Conservation (phyloP, 2,113 vertebrate genomes). For the Microtus ochrogaster region DNA sequence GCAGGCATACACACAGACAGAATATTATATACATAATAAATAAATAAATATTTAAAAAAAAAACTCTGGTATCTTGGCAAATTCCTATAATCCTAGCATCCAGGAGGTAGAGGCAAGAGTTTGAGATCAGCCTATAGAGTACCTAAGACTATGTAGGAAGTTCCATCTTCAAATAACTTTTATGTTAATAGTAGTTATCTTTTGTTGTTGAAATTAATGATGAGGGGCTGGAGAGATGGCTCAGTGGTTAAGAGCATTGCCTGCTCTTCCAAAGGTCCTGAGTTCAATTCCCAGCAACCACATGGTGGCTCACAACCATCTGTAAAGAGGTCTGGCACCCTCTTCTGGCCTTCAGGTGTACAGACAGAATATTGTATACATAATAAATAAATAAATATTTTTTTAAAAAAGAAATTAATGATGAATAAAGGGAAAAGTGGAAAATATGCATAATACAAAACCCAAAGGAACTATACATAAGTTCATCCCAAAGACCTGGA, state of each 20-base stretch:
- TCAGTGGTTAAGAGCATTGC: too few species aligned
- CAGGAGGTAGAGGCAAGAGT: neutral
- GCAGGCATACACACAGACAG: too few species aligned
- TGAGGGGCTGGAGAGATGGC: too few species aligned
- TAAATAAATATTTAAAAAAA: neutral
- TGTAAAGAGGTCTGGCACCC: too few species aligned
- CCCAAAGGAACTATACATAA: neutral
- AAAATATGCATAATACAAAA: conserved; percentile 10
- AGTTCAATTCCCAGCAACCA: too few species aligned
- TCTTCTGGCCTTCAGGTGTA: too few species aligned
- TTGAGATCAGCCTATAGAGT: neutral
- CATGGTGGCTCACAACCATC: too few species aligned
- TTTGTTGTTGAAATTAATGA: neutral
- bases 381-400: too few species aligned
- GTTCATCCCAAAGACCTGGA: neutral
- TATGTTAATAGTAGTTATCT: conserved; percentile 8
- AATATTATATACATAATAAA: too few species aligned
- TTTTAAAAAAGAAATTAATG: conserved; percentile 1
- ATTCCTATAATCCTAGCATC: neutral
- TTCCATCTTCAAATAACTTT: conserved; percentile 26
- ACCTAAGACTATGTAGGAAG: neutral
- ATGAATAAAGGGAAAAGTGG: neutral
- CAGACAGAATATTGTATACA: too few species aligned
- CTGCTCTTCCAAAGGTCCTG: too few species aligned
- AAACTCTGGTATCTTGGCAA: neutral